Conservation (phyloP, 2,888 invertebrate species). For the Marasmarcha lunaedactyla region DNA sequence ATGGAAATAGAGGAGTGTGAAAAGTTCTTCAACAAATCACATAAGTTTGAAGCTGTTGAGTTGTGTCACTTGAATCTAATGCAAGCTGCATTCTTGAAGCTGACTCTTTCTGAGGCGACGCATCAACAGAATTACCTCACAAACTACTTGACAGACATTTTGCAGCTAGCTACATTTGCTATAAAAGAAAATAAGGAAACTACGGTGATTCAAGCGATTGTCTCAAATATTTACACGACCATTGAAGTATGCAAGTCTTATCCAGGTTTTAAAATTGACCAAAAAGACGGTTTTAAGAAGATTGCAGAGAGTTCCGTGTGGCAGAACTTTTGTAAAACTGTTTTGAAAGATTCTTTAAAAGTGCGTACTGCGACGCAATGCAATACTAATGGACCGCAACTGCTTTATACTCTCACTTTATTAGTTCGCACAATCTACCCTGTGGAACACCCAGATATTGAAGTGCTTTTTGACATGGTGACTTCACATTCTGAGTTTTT, state of each 20-base stretch:
- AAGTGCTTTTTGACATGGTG: slow-evolving; percentile 78
- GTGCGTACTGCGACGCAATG: slow-evolving; percentile 37
- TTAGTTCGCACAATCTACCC: slow-evolving; percentile 70
- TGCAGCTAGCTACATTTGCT: slow-evolving; percentile 61
- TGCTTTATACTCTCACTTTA: slow-evolving; percentile 67
- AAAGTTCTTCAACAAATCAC: slow-evolving; percentile 67
- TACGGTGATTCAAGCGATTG: slow-evolving; percentile 25
- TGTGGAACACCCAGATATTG: slow-evolving; percentile 51
- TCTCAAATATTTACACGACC: slow-evolving; percentile 35
- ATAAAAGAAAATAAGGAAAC: slow-evolving; percentile 49
- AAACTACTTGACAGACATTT: slow-evolving; percentile 65
- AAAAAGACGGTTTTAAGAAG: slow-evolving; percentile 42
- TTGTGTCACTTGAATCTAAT: slow-evolving; percentile 69
- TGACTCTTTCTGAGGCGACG: slow-evolving; percentile 34
- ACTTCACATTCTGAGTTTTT: slow-evolving; percentile 83
- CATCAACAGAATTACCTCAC: slow-evolving; percentile 48
- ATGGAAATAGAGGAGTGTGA: slow-evolving; percentile 69
- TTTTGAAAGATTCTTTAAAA: slow-evolving; percentile 76
- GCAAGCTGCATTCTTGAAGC: slow-evolving; percentile 65
- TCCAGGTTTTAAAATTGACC: slow-evolving; percentile 22
- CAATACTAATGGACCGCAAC: slow-evolving; percentile 43
- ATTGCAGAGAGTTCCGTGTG: slow-evolving; percentile 59
- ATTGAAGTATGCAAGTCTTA: slow-evolving; percentile 38
- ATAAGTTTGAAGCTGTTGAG: slow-evolving; percentile 74
- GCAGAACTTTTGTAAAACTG: slow-evolving; percentile 72